Percentiles rank a stretch among this genome's conserved stretches.
Evolutionary conservation across 2,797 vertebrate species (phyloP).

Genomic region (Channa striata): DNA sequence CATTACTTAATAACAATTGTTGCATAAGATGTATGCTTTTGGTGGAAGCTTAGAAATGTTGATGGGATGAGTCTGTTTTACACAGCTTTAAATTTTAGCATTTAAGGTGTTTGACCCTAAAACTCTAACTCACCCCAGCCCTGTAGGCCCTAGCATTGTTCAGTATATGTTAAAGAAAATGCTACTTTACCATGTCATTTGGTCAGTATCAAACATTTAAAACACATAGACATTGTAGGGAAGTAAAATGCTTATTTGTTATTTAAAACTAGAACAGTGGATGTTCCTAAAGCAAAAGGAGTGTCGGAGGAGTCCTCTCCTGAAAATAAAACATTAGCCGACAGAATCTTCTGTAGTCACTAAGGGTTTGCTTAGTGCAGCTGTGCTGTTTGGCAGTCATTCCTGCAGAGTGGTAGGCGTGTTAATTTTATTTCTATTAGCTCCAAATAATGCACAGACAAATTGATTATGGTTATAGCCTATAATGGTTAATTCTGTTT

Average conservation of each 20-base stretch:
- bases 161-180: background rate
- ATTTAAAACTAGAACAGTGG: background rate
- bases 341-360: background rate
- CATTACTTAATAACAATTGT: background rate
- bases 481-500: constrained; percentile 30
- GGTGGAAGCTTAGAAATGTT: background rate
- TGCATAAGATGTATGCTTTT: background rate
- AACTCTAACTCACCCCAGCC: no score
- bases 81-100: no score
- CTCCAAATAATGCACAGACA: constrained; percentile 31
- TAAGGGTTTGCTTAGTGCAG: background rate
- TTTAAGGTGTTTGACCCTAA: no score
- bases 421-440: constrained; percentile 22
- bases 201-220: background rate
- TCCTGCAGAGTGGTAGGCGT: constrained; percentile 13
- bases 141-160: no score
- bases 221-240: background rate
- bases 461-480: constrained; percentile 42
- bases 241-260: background rate
- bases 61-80: background rate
- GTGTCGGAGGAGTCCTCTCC: background rate
- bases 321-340: background rate
- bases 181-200: background rate
- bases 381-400: constrained; percentile 12
- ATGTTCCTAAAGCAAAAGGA: background rate